These are phyloP conservation scores for Lasiommata megera DNA, from an alignment of 2,888 invertebrate genomes.

Conservation along the genomic window DNA sequence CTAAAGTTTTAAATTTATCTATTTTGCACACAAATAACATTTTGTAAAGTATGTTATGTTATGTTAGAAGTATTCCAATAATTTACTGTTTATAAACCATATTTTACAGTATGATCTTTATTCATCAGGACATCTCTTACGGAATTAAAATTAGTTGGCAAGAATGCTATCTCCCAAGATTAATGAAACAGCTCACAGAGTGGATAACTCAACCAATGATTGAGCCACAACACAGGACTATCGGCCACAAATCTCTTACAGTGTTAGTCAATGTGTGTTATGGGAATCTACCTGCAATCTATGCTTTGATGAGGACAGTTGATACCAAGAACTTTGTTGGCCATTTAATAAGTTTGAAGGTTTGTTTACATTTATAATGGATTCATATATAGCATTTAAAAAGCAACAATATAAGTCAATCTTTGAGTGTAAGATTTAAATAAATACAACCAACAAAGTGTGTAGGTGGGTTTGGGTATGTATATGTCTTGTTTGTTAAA, in stretches of 20 bases:
- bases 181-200: constrained; percentile 85
- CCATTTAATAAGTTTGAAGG: constrained; percentile 83
- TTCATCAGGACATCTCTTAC: constrained; percentile 85
- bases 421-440: no score
- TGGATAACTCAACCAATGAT: constrained; percentile 80
- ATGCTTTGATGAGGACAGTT: constrained; percentile 86
- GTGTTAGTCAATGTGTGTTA: constrained; percentile 90
- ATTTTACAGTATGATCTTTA: not conserved
- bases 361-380: constrained; percentile 36
- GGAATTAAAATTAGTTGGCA: constrained; percentile 91
- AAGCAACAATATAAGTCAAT: no score
- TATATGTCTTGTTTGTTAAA: no score
- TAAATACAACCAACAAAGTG: no score
- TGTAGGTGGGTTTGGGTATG: no score
- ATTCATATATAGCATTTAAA: no score
- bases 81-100: no score
- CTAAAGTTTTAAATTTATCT: no score
- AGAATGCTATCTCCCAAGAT: constrained; percentile 85
- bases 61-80: no score
- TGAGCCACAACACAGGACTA: constrained; percentile 62
- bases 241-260: constrained; percentile 81
- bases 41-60: no score
- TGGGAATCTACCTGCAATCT: constrained; percentile 88
- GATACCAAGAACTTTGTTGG: constrained; percentile 86
- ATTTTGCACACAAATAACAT: no score